phyloP scores from a whole-genome alignment of 2,113 vertebrate genomes.

The Toxotes jaculatrix region DNA sequence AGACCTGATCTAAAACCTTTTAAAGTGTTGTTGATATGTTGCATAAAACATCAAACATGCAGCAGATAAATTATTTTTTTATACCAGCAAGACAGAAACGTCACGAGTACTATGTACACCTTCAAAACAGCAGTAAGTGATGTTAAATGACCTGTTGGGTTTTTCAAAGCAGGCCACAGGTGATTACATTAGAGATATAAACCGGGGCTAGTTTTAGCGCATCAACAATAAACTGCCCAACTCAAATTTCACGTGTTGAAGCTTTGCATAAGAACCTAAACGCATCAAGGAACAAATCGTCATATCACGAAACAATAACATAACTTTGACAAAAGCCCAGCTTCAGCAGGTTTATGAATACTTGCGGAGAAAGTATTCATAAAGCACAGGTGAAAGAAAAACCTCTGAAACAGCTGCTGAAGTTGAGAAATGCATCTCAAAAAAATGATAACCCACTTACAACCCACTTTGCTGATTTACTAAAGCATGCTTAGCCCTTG shows the following conservation, averaged over 20 bases:
- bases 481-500: conserved; percentile 33
- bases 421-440: not conserved
- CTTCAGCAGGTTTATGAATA: not conserved
- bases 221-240: not conserved
- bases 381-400: not conserved
- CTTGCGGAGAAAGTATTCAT: no score
- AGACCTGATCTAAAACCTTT: not conserved
- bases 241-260: conserved; percentile 2
- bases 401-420: not conserved
- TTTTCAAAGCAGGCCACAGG: not conserved
- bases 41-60: not conserved
- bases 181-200: conserved; percentile 12
- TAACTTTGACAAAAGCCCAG: not conserved
- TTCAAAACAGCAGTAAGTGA: not conserved
- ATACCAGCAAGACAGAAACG: not conserved
- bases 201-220: not conserved
- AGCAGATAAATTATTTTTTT: not conserved
- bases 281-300: not conserved
- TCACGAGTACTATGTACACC: not conserved
- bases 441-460: not conserved
- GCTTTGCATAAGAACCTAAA: not conserved
- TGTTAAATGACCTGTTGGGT: conserved; percentile 24
- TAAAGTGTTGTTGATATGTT: not conserved
- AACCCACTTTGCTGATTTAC: not conserved
- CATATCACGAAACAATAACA: not conserved